Base-by-base conservation (phyloP, 2,797 vertebrate genomes). In the Psittacula derbiana region DNA sequence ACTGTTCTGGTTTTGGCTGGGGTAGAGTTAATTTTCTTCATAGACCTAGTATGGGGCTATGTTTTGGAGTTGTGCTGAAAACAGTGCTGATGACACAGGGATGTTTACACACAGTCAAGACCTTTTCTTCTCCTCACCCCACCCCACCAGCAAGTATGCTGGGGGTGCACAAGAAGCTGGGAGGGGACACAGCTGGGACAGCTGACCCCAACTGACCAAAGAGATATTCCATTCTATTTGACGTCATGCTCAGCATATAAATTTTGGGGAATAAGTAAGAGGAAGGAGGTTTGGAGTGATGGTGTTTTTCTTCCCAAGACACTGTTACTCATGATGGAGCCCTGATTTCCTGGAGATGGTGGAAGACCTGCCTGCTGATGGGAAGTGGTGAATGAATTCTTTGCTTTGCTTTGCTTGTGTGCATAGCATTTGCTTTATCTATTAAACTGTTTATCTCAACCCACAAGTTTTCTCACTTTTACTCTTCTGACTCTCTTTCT, bases 131-230 rank as follows among this genome's bases (percentile, higher is more conserved):
- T 33, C 40, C 62, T 8, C 49, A 8, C 15, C 28, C 7, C 20
- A 19, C 4, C 10, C 21, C 30, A 52, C 44, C 40, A 65, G 24
- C 0, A 2, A 57, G 10, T 23, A 61, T 16, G 4, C 41, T 44
- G 41, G 13, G 14, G 16, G 19, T 25, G 36, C 43, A n/a, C 25
- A 36, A 3, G 33, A 40, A 28, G 5, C 13, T 52, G 64, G 38
- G 25, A 36, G 21, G n/a, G 46, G 43, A 50, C 28, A 28, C 55
- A 86, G 62, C 24, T 1, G 1, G n/a, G 40, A 46, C 12, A 64
- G 44, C 1, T 4, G 21, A 36, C 6, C 3, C n/a, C 2, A 8
- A 8, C 1, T 15, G 64, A 52, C 30, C 25, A 6, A 41, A 52
- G 30, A 13, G 5, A 58, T 28, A n/a, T 12, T 38, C 44, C 33